Evolutionary conservation across 2,888 invertebrate species (phyloP).

Genomic region (Archips xylosteana): DNA sequence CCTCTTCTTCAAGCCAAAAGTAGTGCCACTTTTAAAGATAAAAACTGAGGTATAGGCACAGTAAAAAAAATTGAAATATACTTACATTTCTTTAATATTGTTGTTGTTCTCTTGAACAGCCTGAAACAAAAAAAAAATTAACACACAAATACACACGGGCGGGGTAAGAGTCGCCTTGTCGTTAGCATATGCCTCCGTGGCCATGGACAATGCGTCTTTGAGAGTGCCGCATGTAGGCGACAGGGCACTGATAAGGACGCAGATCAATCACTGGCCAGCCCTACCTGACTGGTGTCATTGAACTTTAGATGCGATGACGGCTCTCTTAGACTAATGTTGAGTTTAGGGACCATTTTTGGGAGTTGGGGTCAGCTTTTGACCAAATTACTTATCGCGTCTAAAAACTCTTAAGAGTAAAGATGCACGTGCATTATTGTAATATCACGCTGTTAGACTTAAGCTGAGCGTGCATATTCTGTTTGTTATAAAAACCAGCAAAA

Average conservation of each 20-base stretch:
- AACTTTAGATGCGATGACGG: slow-evolving; percentile 70
- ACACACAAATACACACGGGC: slow-evolving; percentile 30
- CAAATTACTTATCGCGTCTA: not conserved
- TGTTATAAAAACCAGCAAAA: too few relatives aligned
- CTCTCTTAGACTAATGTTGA: slow-evolving; percentile 21
- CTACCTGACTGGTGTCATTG: slow-evolving; percentile 81
- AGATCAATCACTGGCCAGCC: slow-evolving; percentile 83
- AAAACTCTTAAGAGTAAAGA: not conserved
- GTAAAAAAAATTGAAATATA: slow-evolving; percentile 16
- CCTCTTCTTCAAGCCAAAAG: not conserved
- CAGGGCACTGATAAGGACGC: slow-evolving; percentile 78
- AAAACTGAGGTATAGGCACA: not conserved
- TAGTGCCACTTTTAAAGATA: not conserved
- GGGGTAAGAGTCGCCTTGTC: slow-evolving; percentile 51
- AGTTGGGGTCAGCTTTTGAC: not conserved
- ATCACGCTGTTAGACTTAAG: not conserved
- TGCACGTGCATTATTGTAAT: not conserved
- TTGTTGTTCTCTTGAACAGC: slow-evolving; percentile 58
- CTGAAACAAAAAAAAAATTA: slow-evolving; percentile 71
- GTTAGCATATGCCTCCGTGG: slow-evolving; percentile 70
- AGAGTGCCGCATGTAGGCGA: slow-evolving; percentile 81
- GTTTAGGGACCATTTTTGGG: slow-evolving; percentile 13
- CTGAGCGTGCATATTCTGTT: too few relatives aligned
- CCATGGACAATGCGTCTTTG: slow-evolving; percentile 81
- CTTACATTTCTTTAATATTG: slow-evolving; percentile 71